Evolutionary conservation across 1,140 invertebrate species (phyloP).

Genomic region (Brachionus koreanus): DNA sequence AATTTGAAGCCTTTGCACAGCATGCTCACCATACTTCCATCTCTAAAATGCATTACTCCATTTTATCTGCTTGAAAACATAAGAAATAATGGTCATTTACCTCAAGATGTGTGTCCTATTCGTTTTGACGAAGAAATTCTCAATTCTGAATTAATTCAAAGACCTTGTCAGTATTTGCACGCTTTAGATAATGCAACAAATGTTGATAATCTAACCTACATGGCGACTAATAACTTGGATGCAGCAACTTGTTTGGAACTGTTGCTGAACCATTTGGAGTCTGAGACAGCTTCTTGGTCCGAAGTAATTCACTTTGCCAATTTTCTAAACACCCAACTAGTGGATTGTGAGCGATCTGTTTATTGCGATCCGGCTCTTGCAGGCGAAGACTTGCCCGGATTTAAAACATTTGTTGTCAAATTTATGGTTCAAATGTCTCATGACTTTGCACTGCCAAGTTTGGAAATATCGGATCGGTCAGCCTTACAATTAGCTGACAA

Average conservation of each 20-base stretch:
- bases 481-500: not conserved
- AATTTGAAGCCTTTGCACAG: conserved; percentile 45
- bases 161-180: conserved; percentile 51
- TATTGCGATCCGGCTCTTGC: conserved; percentile 48
- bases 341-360: conserved; percentile 51
- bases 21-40: not conserved
- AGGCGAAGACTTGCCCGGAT: conserved; percentile 48
- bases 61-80: not conserved
- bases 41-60: not conserved
- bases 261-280: conserved; percentile 50
- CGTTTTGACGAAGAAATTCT: conserved; percentile 52
- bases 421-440: conserved; percentile 32
- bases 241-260: conserved; percentile 45
- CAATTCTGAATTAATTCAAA: conserved; percentile 49
- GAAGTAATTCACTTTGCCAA: conserved; percentile 53
- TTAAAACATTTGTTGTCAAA: conserved; percentile 23
- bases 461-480: conserved; percentile 23
- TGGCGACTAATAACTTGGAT: not conserved
- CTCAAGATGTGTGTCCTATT: not conserved
- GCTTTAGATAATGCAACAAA: not conserved
- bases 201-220: not conserved
- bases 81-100: not conserved
- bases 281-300: conserved; percentile 53
- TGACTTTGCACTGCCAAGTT: conserved; percentile 30
- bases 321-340: conserved; percentile 53